Evolutionary conservation across 2,113 vertebrate genomes (phyloP), one percentile per base, ranked within the genome.

Genomic region (Lepisosteus osseus): DNA sequence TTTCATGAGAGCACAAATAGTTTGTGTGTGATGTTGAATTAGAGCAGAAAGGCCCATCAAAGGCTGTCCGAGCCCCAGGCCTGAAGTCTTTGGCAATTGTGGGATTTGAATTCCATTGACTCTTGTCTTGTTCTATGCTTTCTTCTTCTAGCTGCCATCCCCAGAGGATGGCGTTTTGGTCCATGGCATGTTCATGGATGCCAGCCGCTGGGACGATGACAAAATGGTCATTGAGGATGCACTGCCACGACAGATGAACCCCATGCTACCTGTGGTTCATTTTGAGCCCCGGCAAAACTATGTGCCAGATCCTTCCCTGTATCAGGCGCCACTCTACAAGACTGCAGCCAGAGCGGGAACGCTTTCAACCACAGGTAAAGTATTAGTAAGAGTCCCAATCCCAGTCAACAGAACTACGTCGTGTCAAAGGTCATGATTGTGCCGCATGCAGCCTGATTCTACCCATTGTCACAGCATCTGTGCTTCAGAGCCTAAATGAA

Each of bases 181-280:
- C 29, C 92, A 94, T 1, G 92, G 90, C 0, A 93, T 94, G 83
- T 89, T 92, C 82, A 94, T 95, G 89, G 92, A 93, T 57, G 84
- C 88, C 62, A 84, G 87, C 68, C 88, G 90, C 68, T 95, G 92
- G 93, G 86, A 93, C 0, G 79, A 93, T 67, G 45, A 76, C 1
- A 61, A 80, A 42, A 94, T 88, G 90, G 85, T 90, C 61, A 88
- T 93, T 5, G 92, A 89, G 69, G 89, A 93, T 0, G 91, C 88
- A 0, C 70, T 91, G 44, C 88, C 90, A 0, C 78, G 80, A n/a
- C 84, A 91, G 78, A 94, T 92, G 85, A 92, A 92, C 68, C 55
- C 87, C 3, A 47, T 83, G 85, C 73, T 95, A 62, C 91, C 94
- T 0, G 82, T 93, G 64, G 85, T 93, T 41, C 92, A 92, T 71